Base-by-base conservation (phyloP, 2,888 invertebrate species). In the Creontiades dilutus region DNA sequence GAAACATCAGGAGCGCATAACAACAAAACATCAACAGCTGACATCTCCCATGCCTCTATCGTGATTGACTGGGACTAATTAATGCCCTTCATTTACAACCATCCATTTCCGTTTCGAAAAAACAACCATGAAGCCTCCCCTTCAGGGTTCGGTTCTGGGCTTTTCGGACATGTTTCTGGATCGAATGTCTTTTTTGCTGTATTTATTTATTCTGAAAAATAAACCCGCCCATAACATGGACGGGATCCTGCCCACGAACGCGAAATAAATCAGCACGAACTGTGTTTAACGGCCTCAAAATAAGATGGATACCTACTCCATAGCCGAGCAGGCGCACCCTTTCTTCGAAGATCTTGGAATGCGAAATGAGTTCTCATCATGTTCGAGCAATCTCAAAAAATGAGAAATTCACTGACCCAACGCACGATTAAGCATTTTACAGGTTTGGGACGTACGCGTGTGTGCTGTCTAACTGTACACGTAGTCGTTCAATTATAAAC, bases 11-110 rank as follows among this genome's bases (percentile, higher is more conserved):
- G 78, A 78, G 46, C 78, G n/a, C 76, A 76, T 28, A 78, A 78
- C 82, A 57, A 85, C 61, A 85, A 85, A 85, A 85, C 85, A 85
- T 85, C 85, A 55, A 85, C 85, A 27, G 13, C 85, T 57, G 61
- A 85, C 85, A 27, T 82, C 82, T 82, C 23, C 82, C 82, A 23
- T 52, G 52, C 82, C 27, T 57, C 27, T 85, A 85, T 61, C 85
- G 85, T 85, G 85, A 85, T 85, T 85, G 85, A 85, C 85, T 85
- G 57, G n/a, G 85, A 85, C 61, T 85, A 85, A 85, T 85, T 57
- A 85, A 85, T 61, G 85, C 37, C 85, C 61, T 61, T 85, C 57
- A 85, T 82, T 82, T 52, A 82, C 82, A 78, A 78, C 52, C 82
- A 52, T 82, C 23, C 82, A 82, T 82, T 48, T 52, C 19, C 19